phyloP scores from a whole-genome alignment of 2,888 invertebrate species.

The Luperina nickerlii region DNA sequence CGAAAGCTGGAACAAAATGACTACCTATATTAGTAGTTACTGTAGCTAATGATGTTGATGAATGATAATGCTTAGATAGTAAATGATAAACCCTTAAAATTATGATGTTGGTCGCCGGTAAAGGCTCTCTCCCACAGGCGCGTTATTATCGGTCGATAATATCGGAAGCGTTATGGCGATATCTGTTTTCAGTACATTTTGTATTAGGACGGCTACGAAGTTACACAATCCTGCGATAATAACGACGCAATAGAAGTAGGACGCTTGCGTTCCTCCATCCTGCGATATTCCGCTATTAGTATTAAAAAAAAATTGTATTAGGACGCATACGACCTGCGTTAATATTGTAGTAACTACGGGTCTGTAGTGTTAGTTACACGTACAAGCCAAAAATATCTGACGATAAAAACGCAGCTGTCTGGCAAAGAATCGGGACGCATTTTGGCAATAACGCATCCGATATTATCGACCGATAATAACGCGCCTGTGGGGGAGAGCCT shows the following conservation, averaged over 20 bases:
- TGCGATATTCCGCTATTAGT: not conserved
- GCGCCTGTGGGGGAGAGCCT: not conserved
- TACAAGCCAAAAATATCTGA: not conserved
- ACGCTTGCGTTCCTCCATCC: not conserved
- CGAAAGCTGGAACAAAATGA: constrained; percentile 79
- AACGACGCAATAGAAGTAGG: too few relatives aligned
- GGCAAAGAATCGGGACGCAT: not conserved
- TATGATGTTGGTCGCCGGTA: not conserved
- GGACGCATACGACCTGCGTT: too few relatives aligned
- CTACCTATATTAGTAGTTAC: not conserved
- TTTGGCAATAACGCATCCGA: not conserved
- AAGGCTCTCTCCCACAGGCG: not conserved
- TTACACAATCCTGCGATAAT: not conserved
- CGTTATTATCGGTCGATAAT: not conserved
- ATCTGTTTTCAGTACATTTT: not conserved
- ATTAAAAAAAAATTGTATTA: not conserved
- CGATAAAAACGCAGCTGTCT: not conserved
- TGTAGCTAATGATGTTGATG: not conserved
- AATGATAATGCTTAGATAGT: not conserved
- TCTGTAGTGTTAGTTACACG: not conserved
- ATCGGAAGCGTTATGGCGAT: not conserved
- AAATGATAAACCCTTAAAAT: not conserved
- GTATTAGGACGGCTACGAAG: not conserved
- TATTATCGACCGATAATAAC: not conserved
- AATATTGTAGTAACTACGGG: not conserved